Base-by-base conservation (phyloP, 2,888 invertebrate species). In the Heliconius hortense region DNA sequence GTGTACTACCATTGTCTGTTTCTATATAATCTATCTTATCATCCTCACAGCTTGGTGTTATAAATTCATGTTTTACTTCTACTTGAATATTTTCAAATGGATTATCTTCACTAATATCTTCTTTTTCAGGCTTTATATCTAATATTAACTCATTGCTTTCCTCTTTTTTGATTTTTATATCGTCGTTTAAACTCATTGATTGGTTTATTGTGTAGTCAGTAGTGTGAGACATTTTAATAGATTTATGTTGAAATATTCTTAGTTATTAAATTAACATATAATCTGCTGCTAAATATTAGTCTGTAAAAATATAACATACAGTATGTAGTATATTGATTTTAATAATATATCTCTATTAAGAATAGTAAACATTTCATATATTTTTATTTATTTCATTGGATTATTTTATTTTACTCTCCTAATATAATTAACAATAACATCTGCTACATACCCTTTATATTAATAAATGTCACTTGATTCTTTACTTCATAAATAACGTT, bases 81-180 rank as follows among this genome's bases (percentile, higher is more conserved):
- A 76, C 70, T 70, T 76, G 73, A 18, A 73, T 15, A 15, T 76
- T 66, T 18, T 73, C 73, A 73, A 73, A 76, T 59, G 69, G 73
- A 71, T 73, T 73, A 7, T 66, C 76, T 21, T 76, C 69, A 59
- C 35, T 56, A 18, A 31, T 43, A n/a, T 76, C 68, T 21, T 72
- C 35, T 15, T 24, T 66, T 59, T 76, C 76, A 10, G 76, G 70
- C 71, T 76, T 73, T 21, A 76, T 76, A 48, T 76, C 76, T 56
- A 73, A 60, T 56, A 64, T 63, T 56, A 76, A 53, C n/a, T 73
- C 73, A 43, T 60, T 73, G 60, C 64, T 26, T 60, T 66, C 60
- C 31, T 73, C 78, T n/a, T 78, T 77, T 72, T 78, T 78, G 13
- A 78, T 64, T 62, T 72, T 43, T n/a, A 77, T 21, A 62, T 74